Evolutionary conservation across 2,888 invertebrate genomes (phyloP).

Genomic region (Leucania comma): DNA sequence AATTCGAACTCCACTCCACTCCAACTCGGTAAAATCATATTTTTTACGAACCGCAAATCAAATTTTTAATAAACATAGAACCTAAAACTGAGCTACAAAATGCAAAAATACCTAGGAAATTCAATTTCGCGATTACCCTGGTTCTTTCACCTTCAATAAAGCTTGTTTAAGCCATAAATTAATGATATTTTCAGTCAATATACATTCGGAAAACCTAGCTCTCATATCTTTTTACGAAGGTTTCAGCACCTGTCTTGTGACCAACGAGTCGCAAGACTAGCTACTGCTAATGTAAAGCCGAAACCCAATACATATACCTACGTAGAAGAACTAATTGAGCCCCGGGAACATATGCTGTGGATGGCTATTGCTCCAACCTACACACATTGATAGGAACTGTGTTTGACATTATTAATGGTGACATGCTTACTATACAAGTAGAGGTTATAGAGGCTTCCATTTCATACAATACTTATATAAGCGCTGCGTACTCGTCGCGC

Average conservation of each 20-base stretch:
- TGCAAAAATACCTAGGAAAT: too few relatives aligned
- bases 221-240: not conserved
- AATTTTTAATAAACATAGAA: too few relatives aligned
- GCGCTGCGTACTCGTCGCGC: not conserved
- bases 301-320: conserved; percentile 2
- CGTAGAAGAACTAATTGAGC: conserved; percentile 23
- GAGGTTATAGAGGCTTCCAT: not conserved
- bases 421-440: conserved; percentile 1
- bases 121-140: too few relatives aligned
- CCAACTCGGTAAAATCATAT: too few relatives aligned
- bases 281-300: not conserved
- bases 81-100: too few relatives aligned
- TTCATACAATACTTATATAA: not conserved
- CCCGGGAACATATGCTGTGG: conserved; percentile 40
- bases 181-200: not conserved
- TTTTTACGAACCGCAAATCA: too few relatives aligned
- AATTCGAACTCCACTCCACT: too few relatives aligned
- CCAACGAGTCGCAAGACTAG: not conserved
- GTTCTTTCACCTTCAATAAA: too few relatives aligned
- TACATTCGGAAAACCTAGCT: not conserved
- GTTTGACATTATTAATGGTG: conserved; percentile 45
- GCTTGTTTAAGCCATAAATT: too few relatives aligned
- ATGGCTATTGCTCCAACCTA: conserved; percentile 44
- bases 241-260: not conserved
- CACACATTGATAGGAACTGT: conserved; percentile 28